These are phyloP conservation scores for Paracanthobrama guichenoti DNA, from an alignment of 2,113 vertebrate genomes.

Conservation along the genomic window DNA sequence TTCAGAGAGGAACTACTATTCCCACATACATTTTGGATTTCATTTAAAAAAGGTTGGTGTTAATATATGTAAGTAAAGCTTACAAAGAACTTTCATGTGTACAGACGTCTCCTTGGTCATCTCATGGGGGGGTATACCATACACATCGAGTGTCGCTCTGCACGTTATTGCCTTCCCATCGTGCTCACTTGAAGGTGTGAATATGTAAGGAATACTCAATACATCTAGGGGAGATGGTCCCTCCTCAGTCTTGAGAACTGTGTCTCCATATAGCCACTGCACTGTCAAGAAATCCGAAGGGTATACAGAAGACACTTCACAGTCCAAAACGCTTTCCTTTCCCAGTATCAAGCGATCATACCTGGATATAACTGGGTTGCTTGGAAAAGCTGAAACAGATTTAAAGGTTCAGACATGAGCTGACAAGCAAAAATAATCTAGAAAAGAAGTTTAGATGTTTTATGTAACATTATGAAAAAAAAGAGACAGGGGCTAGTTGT, in stretches of 20 bases:
- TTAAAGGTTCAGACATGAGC: neutral
- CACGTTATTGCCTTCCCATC: conserved; percentile 61
- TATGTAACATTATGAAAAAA: neutral
- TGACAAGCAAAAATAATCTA: neutral
- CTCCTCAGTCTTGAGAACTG: conserved; percentile 19
- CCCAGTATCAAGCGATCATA: conserved; percentile 56
- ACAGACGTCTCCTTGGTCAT: conserved; percentile 56
- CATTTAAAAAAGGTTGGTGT: neutral
- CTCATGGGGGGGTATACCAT: conserved; percentile 43
- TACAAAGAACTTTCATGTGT: conserved; percentile 62
- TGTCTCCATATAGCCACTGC: conserved; percentile 60
- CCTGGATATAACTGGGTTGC: conserved; percentile 64
- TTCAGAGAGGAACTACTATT: conserved; percentile 12
- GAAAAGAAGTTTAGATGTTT: neutral
- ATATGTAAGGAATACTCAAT: conserved; percentile 31
- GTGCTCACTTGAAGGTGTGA: conserved; percentile 52
- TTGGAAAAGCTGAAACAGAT: conserved; percentile 66
- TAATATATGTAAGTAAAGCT: conserved; percentile 47
- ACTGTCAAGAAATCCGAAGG: conserved; percentile 59
- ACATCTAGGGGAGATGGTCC: neutral
- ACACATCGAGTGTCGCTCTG: conserved; percentile 59
- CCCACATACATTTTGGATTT: conserved; percentile 3
- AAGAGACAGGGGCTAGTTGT: neutral
- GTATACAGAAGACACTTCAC: conserved; percentile 58
- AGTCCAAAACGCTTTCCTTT: conserved; percentile 57